Evolutionary conservation across 2,797 vertebrate species (phyloP).

Genomic region (Phrynocephalus vlangalii): DNA sequence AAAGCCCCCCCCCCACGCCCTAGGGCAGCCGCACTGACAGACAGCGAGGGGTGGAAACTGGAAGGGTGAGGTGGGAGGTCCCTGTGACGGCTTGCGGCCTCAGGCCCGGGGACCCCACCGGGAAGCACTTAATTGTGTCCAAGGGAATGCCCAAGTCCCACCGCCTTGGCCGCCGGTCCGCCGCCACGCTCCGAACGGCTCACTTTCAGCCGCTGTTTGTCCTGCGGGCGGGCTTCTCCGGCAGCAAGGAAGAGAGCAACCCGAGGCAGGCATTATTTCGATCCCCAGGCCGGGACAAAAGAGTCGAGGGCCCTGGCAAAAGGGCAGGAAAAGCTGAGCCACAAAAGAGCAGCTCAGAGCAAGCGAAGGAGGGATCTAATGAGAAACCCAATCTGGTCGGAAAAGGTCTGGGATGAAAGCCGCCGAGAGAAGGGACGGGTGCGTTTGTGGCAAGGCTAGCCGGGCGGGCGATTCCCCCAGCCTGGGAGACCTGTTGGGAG

Average conservation of each 20-base stretch:
- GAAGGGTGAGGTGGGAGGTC: background rate
- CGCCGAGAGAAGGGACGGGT: background rate
- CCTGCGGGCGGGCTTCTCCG: background rate
- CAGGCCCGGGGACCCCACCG: background rate
- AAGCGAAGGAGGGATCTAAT: constrained; percentile 14
- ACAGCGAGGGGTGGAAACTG: background rate
- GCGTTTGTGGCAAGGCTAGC: too few relatives aligned
- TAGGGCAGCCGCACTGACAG: background rate
- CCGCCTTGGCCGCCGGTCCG: background rate
- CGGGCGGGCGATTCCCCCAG: too few relatives aligned
- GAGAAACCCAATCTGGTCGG: constrained; percentile 17
- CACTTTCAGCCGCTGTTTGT: background rate
- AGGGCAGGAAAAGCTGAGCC: constrained; percentile 40
- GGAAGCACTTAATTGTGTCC: background rate
- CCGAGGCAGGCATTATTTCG: constrained; percentile 17
- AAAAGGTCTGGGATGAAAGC: constrained; percentile 26
- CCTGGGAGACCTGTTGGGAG: background rate
- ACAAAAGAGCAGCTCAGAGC: constrained; percentile 46
- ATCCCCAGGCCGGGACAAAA: constrained; percentile 46
- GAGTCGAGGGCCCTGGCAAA: constrained; percentile 55
- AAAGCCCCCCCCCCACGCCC: background rate
- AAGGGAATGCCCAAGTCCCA: background rate
- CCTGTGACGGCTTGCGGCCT: background rate
- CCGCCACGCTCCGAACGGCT: rapidly evolving
- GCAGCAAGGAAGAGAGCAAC: background rate